Evolutionary conservation across 2,888 invertebrate species (phyloP), one percentile per base, ranked within the genome.

Genomic region (Petrolisthes manimaculis): DNA sequence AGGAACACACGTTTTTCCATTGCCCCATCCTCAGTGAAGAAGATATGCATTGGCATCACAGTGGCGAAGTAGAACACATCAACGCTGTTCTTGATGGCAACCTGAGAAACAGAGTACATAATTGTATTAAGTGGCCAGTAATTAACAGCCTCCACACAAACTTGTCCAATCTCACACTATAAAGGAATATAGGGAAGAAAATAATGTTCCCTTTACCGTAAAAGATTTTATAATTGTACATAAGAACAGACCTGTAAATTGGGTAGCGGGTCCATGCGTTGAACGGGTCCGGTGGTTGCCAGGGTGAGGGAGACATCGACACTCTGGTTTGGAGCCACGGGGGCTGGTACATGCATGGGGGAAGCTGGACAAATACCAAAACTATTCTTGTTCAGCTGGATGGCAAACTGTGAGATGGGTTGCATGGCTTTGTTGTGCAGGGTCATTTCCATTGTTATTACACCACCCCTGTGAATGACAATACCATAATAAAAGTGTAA

Each of bases 351-450:
- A 92, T 96, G 95, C 89, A 99, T 93, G 0, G 97, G 97, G 71
- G 96, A 95, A 21, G 96, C 95, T 5, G 99, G 99, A 92, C 96
- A 95, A 91, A 99, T 93, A 78, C 99, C 99, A 94, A 99, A 99
- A 93, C 99, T 97, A 94, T 99, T 99, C 93, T 99, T 99, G 93
- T 99, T 99, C 92, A 99, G 95, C 93, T 99, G 99, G 92, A 99
- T 97, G 18, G 99, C 99, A 94, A 99, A 99, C 8, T 96, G 96
- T 92, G 95, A 95, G 97, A 99, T 98, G 18, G 98, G 96, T 93
- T 98, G 98, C 98, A 99, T 98, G 1, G 99, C 99, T 93, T 97
- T 98, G 94, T 99, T 99, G 69, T 97, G 97, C 92, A 99, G 96
- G 0, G 97, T 97, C 95, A 99, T 95, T 92, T 99, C 99, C 97